Conservation (phyloP, 2,888 invertebrate species). For the Tribolium freemani region DNA sequence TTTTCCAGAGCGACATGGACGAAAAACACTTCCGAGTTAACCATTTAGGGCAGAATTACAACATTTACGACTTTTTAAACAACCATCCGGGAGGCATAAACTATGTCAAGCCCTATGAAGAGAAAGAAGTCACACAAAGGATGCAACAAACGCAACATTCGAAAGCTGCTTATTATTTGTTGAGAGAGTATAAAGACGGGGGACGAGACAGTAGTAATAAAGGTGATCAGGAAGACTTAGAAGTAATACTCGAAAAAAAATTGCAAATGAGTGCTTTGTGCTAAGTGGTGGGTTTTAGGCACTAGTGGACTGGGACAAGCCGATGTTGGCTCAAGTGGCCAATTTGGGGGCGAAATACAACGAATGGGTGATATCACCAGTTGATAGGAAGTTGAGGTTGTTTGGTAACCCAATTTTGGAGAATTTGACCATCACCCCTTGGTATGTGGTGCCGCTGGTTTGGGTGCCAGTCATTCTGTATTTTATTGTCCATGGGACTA, state of each 20-base stretch:
- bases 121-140: slow-evolving; percentile 71
- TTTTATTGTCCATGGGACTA: slow-evolving; percentile 66
- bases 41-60: slow-evolving; percentile 71
- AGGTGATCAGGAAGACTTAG: slow-evolving; percentile 63
- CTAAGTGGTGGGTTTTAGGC: slow-evolving; percentile 69
- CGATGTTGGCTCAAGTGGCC: slow-evolving; percentile 78
- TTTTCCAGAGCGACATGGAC: slow-evolving; percentile 50
- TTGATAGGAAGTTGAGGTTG: slow-evolving; percentile 77
- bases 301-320: slow-evolving; percentile 81
- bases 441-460: slow-evolving; percentile 81
- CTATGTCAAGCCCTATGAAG: slow-evolving; percentile 73
- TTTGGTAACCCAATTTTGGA: slow-evolving; percentile 78
- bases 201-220: slow-evolving; percentile 57
- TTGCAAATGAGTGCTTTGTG: slow-evolving; percentile 6
- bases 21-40: slow-evolving; percentile 64
- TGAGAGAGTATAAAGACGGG: slow-evolving; percentile 74
- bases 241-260: slow-evolving; percentile 61
- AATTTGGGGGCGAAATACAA: slow-evolving; percentile 76
- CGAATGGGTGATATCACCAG: slow-evolving; percentile 83
- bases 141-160: slow-evolving; percentile 75
- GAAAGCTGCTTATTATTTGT: slow-evolving; percentile 75
- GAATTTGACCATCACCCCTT: slow-evolving; percentile 78
- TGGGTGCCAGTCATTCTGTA: slow-evolving; percentile 80
- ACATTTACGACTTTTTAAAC: slow-evolving; percentile 76
- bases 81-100: slow-evolving; percentile 84